Percentiles rank a stretch among this genome's conserved stretches.
Conservation (phyloP, 2,888 invertebrate species). For the Luffia ferchaultella region DNA sequence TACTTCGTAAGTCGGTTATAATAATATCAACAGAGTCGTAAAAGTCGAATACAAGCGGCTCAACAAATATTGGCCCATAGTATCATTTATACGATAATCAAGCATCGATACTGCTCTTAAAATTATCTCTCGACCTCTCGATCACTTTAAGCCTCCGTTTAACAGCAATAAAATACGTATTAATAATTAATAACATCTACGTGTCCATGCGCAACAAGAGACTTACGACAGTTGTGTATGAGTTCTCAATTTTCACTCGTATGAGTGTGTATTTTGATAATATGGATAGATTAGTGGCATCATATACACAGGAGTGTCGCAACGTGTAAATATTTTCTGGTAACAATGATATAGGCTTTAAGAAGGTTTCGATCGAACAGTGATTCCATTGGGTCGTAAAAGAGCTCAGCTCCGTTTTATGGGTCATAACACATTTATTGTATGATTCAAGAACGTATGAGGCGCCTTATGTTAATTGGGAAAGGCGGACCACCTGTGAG, state of each 20-base stretch:
- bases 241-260: too few species aligned
- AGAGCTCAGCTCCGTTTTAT: constrained; percentile 30
- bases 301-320: too few species aligned
- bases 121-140: constrained; percentile 17
- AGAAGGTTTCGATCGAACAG: constrained; percentile 15
- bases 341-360: constrained; percentile 25
- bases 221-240: too few species aligned
- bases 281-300: too few species aligned
- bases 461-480: constrained; percentile 43
- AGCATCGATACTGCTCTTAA: constrained; percentile 25
- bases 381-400: constrained; percentile 29
- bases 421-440: constrained; percentile 21
- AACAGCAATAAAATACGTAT: constrained; percentile 26
- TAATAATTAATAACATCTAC: constrained; percentile 34
- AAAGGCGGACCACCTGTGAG: constrained; percentile 45
- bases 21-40: background rate
- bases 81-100: constrained; percentile 27
- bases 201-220: constrained; percentile 20
- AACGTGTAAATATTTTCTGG: too few species aligned
- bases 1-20: constrained; percentile 1
- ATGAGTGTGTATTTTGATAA: too few species aligned
- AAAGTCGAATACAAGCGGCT: constrained; percentile 2
- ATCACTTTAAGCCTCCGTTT: constrained; percentile 23
- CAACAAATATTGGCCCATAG: background rate
- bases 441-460: constrained; percentile 27